Conservation (phyloP, 2,888 invertebrate genomes). For the Leptopilina syphax region DNA sequence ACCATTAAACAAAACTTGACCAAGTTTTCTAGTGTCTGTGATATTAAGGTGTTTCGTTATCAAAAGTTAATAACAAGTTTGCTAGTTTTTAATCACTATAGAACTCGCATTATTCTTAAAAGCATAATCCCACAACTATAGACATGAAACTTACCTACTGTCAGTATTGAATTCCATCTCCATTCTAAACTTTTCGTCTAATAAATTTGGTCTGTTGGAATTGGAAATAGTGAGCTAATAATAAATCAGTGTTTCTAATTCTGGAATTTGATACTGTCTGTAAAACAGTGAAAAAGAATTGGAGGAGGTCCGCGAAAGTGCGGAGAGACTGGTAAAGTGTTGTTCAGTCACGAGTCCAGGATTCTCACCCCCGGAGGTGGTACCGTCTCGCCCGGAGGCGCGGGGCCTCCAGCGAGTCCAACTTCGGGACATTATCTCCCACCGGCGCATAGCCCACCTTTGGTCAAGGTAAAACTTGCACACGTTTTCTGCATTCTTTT, state of each 20-base stretch:
- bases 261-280: slow-evolving; percentile 3
- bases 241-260: background rate
- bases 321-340: slow-evolving; percentile 74
- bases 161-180: too few relatives aligned
- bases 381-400: slow-evolving; percentile 74
- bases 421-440: slow-evolving; percentile 71
- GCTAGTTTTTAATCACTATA: too few relatives aligned
- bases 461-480: slow-evolving; percentile 68
- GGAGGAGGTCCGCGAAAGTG: slow-evolving; percentile 66
- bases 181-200: too few relatives aligned
- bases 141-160: too few relatives aligned
- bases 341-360: slow-evolving; percentile 76
- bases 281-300: background rate
- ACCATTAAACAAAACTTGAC: too few relatives aligned
- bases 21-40: too few relatives aligned
- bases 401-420: slow-evolving; percentile 74
- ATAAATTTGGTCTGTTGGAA: too few relatives aligned
- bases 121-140: too few relatives aligned
- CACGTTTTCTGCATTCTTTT: too few relatives aligned
- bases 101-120: too few relatives aligned
- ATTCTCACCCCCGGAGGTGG: slow-evolving; percentile 75
- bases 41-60: too few relatives aligned
- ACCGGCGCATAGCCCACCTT: slow-evolving; percentile 70
- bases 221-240: background rate
- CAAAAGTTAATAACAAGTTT: too few relatives aligned